Base-by-base conservation (phyloP, 2,888 invertebrate species). In the Xestia ashworthii region DNA sequence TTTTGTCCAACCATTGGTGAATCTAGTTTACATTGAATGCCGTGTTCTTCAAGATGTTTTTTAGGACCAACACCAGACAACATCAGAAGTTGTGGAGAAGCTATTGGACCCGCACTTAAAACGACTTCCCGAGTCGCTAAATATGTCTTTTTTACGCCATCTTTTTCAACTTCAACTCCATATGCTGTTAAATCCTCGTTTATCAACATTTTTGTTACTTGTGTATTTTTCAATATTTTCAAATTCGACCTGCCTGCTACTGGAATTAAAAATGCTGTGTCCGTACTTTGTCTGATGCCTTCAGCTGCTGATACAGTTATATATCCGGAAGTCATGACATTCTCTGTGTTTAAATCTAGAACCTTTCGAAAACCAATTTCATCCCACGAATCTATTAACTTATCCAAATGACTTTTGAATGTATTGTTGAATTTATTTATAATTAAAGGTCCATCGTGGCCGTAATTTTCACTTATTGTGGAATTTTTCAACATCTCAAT, bases 221-320 rank as follows among this genome's bases (percentile, higher is more conserved):
- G 65, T 5, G 84, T 25, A 41, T 73, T 75, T 69, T 83, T 88
- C 12, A 82, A 12, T 22, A 86, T 77, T 14, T 74, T 68, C 25
- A 88, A 22, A 53, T 88, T 88, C 3, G 46, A 62, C 72, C 92
- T 88, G 5, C 86, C 70, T 77, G 83, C 86, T 5, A 85, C 69
- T 25, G 87, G 90, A 5, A 91, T 86, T 2, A 97, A 88, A 84
- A 95, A 98, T 65, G 95, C 94, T 68, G 92, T 98, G 97, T 11
- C 98, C 98, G 46, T 98, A 86, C 97, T 97, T 82, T 93, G 94
- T 76, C 97, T 93, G 72, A 90, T 88, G 0, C 97, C 97, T 62
- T 92, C 90, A 74, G 93, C 93, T 86, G 97, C 94, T 38, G 96
- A 97, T 14, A 90, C 95, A 85, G 95, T 95, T 0, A 93, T 85